Conservation (phyloP, 1,140 invertebrate species). For the Acromyrmex echinatior region DNA sequence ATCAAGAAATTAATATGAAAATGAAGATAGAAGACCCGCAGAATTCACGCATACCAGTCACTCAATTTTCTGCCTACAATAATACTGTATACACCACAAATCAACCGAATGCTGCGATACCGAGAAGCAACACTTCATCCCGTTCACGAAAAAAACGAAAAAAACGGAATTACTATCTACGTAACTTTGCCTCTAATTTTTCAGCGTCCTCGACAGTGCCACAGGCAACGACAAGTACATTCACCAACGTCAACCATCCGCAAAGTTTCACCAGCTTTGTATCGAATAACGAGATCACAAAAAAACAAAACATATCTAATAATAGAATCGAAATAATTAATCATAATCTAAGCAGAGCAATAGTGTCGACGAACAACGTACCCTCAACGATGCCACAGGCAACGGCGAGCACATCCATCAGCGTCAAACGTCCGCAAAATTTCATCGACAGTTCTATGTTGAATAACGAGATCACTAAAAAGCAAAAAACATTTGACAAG, state of each 20-base stretch:
- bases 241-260: not conserved
- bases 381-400: not conserved
- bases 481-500: not conserved
- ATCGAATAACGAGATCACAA: not conserved
- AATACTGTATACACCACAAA: not conserved
- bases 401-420: not conserved
- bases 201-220: not conserved
- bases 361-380: not conserved
- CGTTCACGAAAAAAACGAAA: not conserved
- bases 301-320: not conserved
- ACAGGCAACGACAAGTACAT: not conserved
- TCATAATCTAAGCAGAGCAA: not conserved
- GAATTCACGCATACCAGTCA: no score
- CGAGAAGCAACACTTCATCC: not conserved
- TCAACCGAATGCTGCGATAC: not conserved
- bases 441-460: not conserved
- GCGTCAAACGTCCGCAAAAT: not conserved
- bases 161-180: not conserved
- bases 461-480: not conserved
- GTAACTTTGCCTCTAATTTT: not conserved
- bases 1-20: not conserved
- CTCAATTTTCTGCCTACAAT: not conserved
- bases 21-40: not conserved
- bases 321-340: not conserved
- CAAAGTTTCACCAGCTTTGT: not conserved